phyloP scores from a whole-genome alignment of 2,113 vertebrate genomes.

The Lucifuga dentata region DNA sequence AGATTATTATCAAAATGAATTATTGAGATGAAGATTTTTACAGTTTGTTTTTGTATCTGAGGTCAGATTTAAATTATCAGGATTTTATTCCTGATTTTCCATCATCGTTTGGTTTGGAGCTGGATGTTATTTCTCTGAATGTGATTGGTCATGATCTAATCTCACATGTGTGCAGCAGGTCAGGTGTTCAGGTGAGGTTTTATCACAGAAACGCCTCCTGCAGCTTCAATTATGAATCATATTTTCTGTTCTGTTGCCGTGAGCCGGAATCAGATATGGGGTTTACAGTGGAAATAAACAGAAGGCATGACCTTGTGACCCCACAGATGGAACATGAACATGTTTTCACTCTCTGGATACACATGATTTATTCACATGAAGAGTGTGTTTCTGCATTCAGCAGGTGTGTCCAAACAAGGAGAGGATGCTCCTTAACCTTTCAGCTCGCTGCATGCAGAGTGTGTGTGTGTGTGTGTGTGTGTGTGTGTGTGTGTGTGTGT shows the following conservation, averaged over 20 bases:
- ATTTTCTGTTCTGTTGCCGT: conserved; percentile 29
- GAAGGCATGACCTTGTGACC: conserved; percentile 34
- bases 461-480: not conserved
- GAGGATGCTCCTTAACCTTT: conserved; percentile 19
- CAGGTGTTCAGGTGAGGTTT: too few relatives aligned
- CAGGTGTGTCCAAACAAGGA: conserved; percentile 36
- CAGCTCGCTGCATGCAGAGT: conserved; percentile 4
- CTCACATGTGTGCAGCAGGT: too few relatives aligned
- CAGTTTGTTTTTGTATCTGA: too few relatives aligned
- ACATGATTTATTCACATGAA: conserved; percentile 64
- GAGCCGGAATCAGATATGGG: conserved; percentile 31
- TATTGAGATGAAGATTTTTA: too few relatives aligned
- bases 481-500: not conserved
- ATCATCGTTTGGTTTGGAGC: too few relatives aligned
- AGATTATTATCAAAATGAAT: too few relatives aligned
- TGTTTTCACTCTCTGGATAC: conserved; percentile 32
- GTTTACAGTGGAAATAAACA: conserved; percentile 34
- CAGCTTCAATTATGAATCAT: conserved; percentile 44
- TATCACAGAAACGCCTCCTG: conserved; percentile 15
- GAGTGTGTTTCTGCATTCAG: conserved; percentile 25
- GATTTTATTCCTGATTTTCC: too few relatives aligned
- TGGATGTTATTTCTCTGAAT: too few relatives aligned
- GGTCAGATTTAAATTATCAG: too few relatives aligned
- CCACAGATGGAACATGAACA: conserved; percentile 42
- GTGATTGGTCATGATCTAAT: too few relatives aligned